Base-by-base conservation (phyloP, 2,888 invertebrate species). In the Digitonthophagus gazella region DNA sequence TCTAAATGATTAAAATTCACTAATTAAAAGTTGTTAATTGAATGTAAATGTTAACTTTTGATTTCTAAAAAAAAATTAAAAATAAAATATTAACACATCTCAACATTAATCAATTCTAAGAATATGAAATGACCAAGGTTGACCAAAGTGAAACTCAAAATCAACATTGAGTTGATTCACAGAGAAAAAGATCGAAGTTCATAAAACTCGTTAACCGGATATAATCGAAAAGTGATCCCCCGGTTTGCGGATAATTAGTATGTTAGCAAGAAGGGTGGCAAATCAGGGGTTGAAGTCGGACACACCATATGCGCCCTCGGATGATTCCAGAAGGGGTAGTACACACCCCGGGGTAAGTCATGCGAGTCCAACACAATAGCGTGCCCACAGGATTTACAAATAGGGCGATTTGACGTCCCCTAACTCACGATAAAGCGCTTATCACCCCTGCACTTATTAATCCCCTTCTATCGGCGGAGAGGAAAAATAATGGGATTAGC, bases 371-470 rank as follows among this genome's bases (percentile, higher is more conserved):
- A 64, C 67, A 73, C 71, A 71, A 74, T 74, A 74, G 73, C 73
- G 71, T 72, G 68, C 74, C 74, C 74, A 71, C 72, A 74, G 74
- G 71, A 72, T 74, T 72, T 73, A 73, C 71, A 73, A 74, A 73
- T 72, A 74, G 70, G 73, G 70, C 64, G 20, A 19, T 61, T 61
- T 16, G 61, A 61, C 61, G 20, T 19, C 61, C 61, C 61, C 61
- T 61, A 57, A 16, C 19, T 18, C 14, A 19, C 61, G 20, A 61
- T 70, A 70, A 70, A 70, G 70, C 65, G 70, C 70, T 70, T 70
- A 70, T 16, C 61, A 18, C 61, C 61, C 61, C 28, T 44, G 28
- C 28, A 44, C 28, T 44, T 44, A 44, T 44, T 44, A 44, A 44
- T 44, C 28, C 28, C 11, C 28, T 44, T 44, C 11, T 44, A 44